Evolutionary conservation across 2,888 invertebrate species (phyloP).

Genomic region (Drosophila cognata): DNA sequence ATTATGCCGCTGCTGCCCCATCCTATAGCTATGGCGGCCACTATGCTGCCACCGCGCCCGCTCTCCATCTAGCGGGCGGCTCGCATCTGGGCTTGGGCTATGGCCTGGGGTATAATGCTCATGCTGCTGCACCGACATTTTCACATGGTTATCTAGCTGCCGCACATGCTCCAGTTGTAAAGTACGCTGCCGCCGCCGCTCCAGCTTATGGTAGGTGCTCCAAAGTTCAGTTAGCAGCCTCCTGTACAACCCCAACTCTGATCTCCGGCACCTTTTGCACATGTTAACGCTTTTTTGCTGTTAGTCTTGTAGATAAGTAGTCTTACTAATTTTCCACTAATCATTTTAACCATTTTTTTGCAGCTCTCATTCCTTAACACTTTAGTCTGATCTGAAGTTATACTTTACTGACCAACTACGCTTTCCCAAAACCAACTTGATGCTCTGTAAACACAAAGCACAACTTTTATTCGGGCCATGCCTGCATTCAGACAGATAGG

Average conservation of each 20-base stretch:
- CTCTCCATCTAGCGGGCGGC: constrained; percentile 45
- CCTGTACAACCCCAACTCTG: constrained; percentile 6
- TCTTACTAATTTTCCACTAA: constrained; percentile 45
- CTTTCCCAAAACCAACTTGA: constrained; percentile 69
- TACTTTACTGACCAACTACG: constrained; percentile 45
- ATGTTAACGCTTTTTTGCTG: constrained; percentile 17
- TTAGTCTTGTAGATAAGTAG: constrained; percentile 8
- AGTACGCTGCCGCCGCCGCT: constrained; percentile 78
- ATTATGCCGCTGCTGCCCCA: constrained; percentile 41
- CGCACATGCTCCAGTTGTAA: constrained; percentile 70
- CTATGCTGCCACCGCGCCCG: constrained; percentile 52
- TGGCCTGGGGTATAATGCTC: constrained; percentile 55
- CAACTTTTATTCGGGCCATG: constrained; percentile 37
- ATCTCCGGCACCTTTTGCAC: constrained; percentile 37
- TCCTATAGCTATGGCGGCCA: constrained; percentile 23
- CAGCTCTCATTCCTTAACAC: constrained; percentile 19
- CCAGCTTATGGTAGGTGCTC: constrained; percentile 81
- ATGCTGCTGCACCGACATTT: constrained; percentile 57
- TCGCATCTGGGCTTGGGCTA: constrained; percentile 50
- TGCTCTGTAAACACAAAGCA: constrained; percentile 32
- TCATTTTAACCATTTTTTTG: constrained; percentile 29
- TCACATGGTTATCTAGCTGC: constrained; percentile 70
- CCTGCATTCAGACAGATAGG: constrained; percentile 15
- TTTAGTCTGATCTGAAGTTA: constrained; percentile 25
- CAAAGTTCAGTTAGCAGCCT: background rate